phyloP scores from a whole-genome alignment of 2,888 invertebrate species.

The Leptarthrus brevirostris region DNA sequence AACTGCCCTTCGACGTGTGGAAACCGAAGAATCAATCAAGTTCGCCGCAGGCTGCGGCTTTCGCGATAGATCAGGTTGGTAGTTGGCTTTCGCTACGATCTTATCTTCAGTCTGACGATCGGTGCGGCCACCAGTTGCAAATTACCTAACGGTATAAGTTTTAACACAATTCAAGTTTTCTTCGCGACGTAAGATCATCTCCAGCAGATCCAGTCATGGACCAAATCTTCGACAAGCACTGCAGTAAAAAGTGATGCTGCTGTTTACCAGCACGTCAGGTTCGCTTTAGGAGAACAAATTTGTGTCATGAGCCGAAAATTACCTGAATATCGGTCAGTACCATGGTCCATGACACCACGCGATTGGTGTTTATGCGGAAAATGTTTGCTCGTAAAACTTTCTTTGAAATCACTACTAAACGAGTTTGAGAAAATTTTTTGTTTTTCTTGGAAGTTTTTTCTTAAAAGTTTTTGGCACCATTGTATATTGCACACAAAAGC shows the following conservation, averaged over 20 bases:
- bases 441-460: neutral
- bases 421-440: neutral
- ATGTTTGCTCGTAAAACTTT: neutral
- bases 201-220: too few species aligned
- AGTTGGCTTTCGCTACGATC: neutral
- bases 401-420: neutral
- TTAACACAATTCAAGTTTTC: conserved; percentile 37
- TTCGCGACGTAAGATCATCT: neutral
- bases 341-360: neutral
- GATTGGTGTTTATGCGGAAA: neutral
- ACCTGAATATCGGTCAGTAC: neutral
- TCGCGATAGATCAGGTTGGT: neutral
- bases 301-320: neutral
- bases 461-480: neutral
- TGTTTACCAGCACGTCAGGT: neutral
- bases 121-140: neutral
- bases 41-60: neutral
- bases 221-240: neutral
- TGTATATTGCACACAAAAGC: neutral
- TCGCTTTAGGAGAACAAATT: neutral
- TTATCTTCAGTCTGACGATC: neutral
- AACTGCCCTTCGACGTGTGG: neutral
- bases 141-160: conserved; percentile 27
- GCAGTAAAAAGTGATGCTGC: neutral
- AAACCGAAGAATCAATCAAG: neutral